Evolutionary conservation across 2,113 vertebrate species (phyloP).

Genomic region (Hypomesus transpacificus): DNA sequence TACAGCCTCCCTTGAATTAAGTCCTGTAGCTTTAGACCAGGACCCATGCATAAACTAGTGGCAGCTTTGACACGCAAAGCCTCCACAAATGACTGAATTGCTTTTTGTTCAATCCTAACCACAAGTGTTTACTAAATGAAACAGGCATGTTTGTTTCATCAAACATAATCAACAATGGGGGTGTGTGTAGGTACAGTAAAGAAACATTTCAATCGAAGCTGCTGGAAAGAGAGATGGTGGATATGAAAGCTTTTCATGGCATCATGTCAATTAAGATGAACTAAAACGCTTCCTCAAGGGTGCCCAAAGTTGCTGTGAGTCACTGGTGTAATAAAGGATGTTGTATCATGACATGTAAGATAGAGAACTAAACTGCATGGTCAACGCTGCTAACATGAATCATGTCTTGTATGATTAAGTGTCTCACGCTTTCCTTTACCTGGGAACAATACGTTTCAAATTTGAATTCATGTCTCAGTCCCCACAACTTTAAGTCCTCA

Average conservation of each 20-base stretch:
- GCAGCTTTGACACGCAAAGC: too few relatives aligned
- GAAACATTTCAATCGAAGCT: conserved; percentile 19
- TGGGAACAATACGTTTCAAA: too few relatives aligned
- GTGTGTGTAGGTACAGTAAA: background rate
- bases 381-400: background rate
- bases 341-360: background rate
- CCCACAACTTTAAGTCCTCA: too few relatives aligned
- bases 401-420: background rate
- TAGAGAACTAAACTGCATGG: background rate
- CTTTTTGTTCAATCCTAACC: background rate
- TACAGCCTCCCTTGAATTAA: too few relatives aligned
- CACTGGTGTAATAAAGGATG: conserved; percentile 7
- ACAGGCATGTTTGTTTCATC: conserved; percentile 3
- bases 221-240: conserved; percentile 15
- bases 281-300: conserved; percentile 7
- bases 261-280: conserved; percentile 17
- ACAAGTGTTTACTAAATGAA: conserved; percentile 4
- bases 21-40: too few relatives aligned
- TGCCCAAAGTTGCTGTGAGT: background rate
- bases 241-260: conserved; percentile 6
- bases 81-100: background rate
- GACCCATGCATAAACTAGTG: too few relatives aligned
- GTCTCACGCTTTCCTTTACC: too few relatives aligned
- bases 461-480: too few relatives aligned
- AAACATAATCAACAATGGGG: background rate